These are phyloP conservation scores for Dasypolia templi DNA, from an alignment of 2,888 invertebrate species.

Conservation along the genomic window DNA sequence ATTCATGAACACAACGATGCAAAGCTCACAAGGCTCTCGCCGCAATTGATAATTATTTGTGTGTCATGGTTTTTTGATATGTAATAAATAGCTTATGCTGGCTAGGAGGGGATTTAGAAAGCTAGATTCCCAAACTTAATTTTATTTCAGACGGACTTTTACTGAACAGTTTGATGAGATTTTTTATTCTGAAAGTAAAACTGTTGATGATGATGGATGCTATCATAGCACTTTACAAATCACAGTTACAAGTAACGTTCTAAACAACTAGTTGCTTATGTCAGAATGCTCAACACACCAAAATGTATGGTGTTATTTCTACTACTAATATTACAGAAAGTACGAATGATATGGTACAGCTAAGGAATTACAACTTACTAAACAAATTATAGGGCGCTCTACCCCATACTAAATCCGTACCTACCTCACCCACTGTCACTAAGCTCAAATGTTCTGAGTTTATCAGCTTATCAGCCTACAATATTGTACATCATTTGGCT, in stretches of 20 bases:
- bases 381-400: background rate
- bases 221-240: background rate
- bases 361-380: background rate
- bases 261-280: background rate
- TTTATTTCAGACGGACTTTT: background rate
- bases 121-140: background rate
- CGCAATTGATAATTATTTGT: no score
- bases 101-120: no score
- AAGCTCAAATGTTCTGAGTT: background rate
- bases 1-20: background rate
- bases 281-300: background rate
- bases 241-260: background rate
- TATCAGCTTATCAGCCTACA: background rate
- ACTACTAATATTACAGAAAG: background rate
- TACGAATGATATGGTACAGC: background rate
- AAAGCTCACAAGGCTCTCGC: background rate
- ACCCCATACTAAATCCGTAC: background rate
- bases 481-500: background rate
- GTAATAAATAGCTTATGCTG: constrained; percentile 3
- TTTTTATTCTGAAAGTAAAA: background rate
- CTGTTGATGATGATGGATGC: background rate
- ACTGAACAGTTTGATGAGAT: background rate
- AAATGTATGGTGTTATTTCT: background rate
- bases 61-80: background rate
- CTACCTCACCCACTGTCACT: background rate